Evolutionary conservation across 2,888 invertebrate species (phyloP), one percentile per base, ranked within the genome.

Genomic region (Miltochrista miniata): DNA sequence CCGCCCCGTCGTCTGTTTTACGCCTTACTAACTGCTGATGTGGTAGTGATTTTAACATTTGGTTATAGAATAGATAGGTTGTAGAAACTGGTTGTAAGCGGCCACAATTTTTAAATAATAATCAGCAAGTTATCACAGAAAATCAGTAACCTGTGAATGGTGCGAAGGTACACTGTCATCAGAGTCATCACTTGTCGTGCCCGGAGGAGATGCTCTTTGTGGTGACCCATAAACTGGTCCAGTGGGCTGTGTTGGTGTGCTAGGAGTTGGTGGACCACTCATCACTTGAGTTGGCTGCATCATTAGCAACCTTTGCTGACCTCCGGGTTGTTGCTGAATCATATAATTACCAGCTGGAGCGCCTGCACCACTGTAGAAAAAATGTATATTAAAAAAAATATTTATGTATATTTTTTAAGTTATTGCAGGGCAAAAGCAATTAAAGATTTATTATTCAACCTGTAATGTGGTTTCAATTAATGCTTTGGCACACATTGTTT

Each of bases 131-230:
- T 2, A 24, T 24, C 3, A 24, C 18, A 24, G 18, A 24, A 24
- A 24, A 4, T 24, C 5, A 24, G 5, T 48, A 79, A 92, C 92
- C 83, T 92, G 92, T 54, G 92, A 90, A 68, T 92, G 92, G 81
- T 95, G 95, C 48, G 95, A 95, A 55, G 91, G 91, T 40, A 91
- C 90, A 83, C 95, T 95, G 78, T 97, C 97, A 86, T 97, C 97
- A 68, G 96, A 96, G 79, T 97, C 97, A 82, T 97, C 97, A 83
- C 96, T 96, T 33, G 96, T 97, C 44, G 95, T 96, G 59, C 93
- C 93, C 7, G 94, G 94, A 31, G 94, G 95, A 10, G 94, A 94
- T 52, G 93, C 92, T 55, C 94, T 88, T 77, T 93, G 93, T 50
- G 95, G 93, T 70, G 94, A 94, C 30, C 92, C 87, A 70, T 90